Percentiles rank a stretch among this genome's conserved stretches.
These are phyloP conservation scores for Ammodytes dubius DNA, from an alignment of 2,113 vertebrate genomes.

Conservation along the genomic window DNA sequence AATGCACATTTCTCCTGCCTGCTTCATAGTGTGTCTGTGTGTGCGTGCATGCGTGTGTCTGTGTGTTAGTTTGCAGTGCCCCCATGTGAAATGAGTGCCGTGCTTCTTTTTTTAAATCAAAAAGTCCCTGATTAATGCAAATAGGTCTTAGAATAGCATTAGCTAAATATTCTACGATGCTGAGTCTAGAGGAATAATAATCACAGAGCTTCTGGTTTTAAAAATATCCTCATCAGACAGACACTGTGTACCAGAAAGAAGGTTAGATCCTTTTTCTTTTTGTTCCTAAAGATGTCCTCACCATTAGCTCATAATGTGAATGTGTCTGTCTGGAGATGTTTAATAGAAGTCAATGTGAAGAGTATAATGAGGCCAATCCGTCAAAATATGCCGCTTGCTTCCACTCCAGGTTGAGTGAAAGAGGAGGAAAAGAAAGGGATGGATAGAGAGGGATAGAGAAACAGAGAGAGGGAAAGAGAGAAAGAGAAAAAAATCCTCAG, in stretches of 20 bases:
- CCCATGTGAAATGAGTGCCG: conserved; percentile 39
- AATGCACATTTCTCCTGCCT: conserved; percentile 36
- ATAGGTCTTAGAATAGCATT: conserved; percentile 56
- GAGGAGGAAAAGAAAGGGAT: no score
- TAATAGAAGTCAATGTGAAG: conserved; percentile 66
- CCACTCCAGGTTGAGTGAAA: conserved; percentile 52
- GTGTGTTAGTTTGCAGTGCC: conserved; percentile 20
- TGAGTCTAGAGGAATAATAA: conserved; percentile 32
- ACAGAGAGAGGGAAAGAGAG: not conserved
- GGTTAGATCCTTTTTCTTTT: conserved; percentile 22
- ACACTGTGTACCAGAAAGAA: conserved; percentile 22
- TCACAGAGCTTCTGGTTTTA: conserved; percentile 36
- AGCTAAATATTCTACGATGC: conserved; percentile 36
- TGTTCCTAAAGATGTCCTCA: conserved; percentile 37
- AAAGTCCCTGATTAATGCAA: conserved; percentile 56
- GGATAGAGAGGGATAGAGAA: not conserved
- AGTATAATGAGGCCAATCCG: conserved; percentile 70
- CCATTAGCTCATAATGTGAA: conserved; percentile 45
- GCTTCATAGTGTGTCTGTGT: conserved; percentile 30
- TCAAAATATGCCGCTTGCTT: conserved; percentile 66
- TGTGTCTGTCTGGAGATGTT: conserved; percentile 61
- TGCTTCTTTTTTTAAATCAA: conserved; percentile 41
- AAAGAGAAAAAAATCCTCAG: conserved; percentile 23
- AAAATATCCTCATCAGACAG: conserved; percentile 29
- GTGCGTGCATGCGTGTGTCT: conserved; percentile 2